phyloP scores from a whole-genome alignment of 2,888 invertebrate genomes.

The Lomographa bimaculata region DNA sequence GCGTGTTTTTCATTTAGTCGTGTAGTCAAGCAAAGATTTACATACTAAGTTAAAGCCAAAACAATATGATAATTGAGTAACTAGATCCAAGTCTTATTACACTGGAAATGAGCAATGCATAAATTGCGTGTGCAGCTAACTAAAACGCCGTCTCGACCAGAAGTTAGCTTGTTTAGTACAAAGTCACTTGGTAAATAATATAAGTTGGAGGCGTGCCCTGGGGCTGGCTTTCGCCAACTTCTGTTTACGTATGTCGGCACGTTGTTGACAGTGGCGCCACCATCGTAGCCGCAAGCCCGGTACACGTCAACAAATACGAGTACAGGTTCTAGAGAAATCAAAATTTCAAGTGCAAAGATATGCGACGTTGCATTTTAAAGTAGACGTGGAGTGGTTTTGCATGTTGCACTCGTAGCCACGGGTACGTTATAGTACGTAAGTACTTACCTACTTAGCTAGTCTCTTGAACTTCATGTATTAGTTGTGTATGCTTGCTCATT shows the following conservation, averaged over 20 bases:
- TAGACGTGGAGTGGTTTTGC: constrained; percentile 19
- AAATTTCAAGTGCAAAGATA: constrained; percentile 49
- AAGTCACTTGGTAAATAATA: constrained; percentile 60
- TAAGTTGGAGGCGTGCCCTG: constrained; percentile 50
- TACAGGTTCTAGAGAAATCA: constrained; percentile 61
- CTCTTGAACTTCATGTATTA: too few relatives aligned
- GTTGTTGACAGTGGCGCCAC: constrained; percentile 47
- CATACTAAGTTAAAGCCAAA: too few relatives aligned
- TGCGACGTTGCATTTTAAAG: constrained; percentile 4
- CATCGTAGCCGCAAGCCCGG: constrained; percentile 22
- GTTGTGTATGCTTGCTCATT: too few relatives aligned
- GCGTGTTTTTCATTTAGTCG: too few relatives aligned
- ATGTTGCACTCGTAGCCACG: too few relatives aligned
- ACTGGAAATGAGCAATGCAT: constrained; percentile 11
- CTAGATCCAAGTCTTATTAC: too few relatives aligned
- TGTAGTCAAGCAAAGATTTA: too few relatives aligned
- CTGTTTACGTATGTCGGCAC: constrained; percentile 56
- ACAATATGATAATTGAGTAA: too few relatives aligned
- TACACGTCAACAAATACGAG: constrained; percentile 35
- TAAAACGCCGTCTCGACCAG: constrained; percentile 41
- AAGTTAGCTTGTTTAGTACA: constrained; percentile 51
- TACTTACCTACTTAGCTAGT: too few relatives aligned
- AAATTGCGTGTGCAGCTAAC: constrained; percentile 21
- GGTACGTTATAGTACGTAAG: too few relatives aligned
- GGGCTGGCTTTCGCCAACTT: constrained; percentile 56